Evolutionary conservation across 1,140 invertebrate species (phyloP), one percentile per base, ranked within the genome.

Genomic region (Drosophila ohnishii): DNA sequence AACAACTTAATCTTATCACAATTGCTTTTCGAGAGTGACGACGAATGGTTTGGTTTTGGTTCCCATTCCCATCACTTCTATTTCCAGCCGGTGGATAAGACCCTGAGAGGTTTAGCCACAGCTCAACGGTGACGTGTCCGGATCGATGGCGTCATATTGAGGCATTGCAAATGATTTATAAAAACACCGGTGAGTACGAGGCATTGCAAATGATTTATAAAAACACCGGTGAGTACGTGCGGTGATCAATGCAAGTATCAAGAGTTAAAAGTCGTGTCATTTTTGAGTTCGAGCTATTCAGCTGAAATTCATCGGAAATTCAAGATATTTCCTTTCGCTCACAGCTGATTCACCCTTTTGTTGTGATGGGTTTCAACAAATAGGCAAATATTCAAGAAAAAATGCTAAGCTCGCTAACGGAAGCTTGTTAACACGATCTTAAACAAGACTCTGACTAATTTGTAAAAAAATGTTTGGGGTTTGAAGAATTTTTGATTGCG

Each of bases 1-100:
- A 58, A 64, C 56, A 61, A 44, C 51, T 62, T 88, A 86, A 86
- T 87, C 84, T 86, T 74, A 86, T 86, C 83, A 83, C 63, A 79
- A 82, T 51, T 59, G 67, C 34, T 53, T 70, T 64, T 37, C 40
- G 25, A 47, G 50, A 63, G 28, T 70, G 51, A 45, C 44, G 61
- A 48, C n/a, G 11, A 48, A 37, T 57, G 19, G 9, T 6, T 22
- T 9, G 16, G 40, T 42, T 42, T 28, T 28, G 37, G 40, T 45
- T 59, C 28, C 42, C 65, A 81, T 37, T 44, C 34, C 56, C 70
- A 86, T 82, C 83, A 86, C 79, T 79, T 63, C 71, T 86, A 87
- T 87, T 83, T 87, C 44, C 37, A 70, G 63, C 48, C 30, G 14
- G 25, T 40, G 39, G 25, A 60, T 72, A 40, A 72, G 45, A 9